Base-by-base conservation (phyloP, 2,797 vertebrate genomes). In the Phalloptychus januarius region DNA sequence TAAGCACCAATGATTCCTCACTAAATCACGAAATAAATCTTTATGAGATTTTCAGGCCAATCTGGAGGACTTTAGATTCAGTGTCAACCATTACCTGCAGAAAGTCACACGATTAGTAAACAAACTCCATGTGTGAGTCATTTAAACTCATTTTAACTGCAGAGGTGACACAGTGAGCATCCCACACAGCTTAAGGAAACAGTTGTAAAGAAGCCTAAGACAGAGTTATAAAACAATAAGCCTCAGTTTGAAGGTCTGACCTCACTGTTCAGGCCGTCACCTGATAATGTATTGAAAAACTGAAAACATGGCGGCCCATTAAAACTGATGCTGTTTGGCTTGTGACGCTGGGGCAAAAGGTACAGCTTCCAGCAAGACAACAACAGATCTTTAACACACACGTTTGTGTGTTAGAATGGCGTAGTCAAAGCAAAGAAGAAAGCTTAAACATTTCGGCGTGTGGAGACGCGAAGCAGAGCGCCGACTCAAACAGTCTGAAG, bases 1-100 rank as follows among this genome's bases (percentile, higher is more conserved):
- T 44, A 44, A 52, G 28, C 71, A 1, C 18, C 31, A 52, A n/a
- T 12, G 54, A 16, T 40, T 76, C 54, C 72, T 78, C 58, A 76
- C 48, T n/a, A n/a, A n/a, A 50, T 82, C 25, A 72, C 23, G n/a
- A n/a, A n/a, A n/a, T 8, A 40, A 12, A 69, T 6, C 7, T 50
- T 38, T 25, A 67, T 38, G 31, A 65, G 31, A 48, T 75, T 65
- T 25, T 23, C 8, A 48, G 48, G n/a, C 44, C 48, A 15, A 48
- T 33, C 28, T 63, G 16, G 28, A 25, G 31, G 5, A 10, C 42
- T 71, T 45, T 8, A 31, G n/a, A 46, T 45, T 40, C 63, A 65
- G 18, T 11, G 33, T 18, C 20, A 20, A 18, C 2, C 3, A 69
- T 38, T 23, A 36, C 20, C 33, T 38, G 12, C 36, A 40, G 63